These are phyloP conservation scores for Nyctalus aviator DNA, from an alignment of 2,797 vertebrate species.

Conservation along the genomic window DNA sequence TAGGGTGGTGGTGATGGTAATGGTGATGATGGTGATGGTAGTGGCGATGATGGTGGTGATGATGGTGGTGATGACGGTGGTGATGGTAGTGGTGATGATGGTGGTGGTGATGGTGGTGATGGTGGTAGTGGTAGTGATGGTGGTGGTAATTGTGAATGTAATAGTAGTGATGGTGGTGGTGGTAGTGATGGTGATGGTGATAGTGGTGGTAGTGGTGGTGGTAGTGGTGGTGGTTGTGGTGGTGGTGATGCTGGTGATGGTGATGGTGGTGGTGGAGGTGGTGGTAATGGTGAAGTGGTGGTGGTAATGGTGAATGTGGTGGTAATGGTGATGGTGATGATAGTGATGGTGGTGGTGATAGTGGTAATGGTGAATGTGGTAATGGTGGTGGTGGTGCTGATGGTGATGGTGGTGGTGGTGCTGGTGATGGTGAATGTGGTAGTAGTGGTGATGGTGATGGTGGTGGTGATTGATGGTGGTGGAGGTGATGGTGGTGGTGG, in stretches of 20 bases:
- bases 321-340: too few relatives aligned
- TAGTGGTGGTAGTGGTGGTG: accelerated
- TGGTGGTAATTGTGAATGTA: too few relatives aligned
- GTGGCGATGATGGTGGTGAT: not conserved
- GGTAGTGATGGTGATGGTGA: accelerated
- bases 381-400: too few relatives aligned
- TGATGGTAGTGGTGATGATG: not conserved
- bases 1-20: accelerated
- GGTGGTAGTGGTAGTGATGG: accelerated
- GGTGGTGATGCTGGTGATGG: accelerated
- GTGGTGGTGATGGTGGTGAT: accelerated
- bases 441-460: accelerated
- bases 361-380: too few relatives aligned
- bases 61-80: not conserved
- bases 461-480: accelerated
- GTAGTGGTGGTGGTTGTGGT: accelerated
- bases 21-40: accelerated
- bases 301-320: accelerated
- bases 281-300: not conserved
- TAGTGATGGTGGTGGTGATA: too few relatives aligned
- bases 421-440: too few relatives aligned
- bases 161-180: accelerated
- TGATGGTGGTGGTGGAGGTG: accelerated
- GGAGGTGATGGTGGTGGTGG: accelerated
- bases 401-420: too few relatives aligned